Conservation (phyloP, 2,113 vertebrate genomes). For the Passer montanus region DNA sequence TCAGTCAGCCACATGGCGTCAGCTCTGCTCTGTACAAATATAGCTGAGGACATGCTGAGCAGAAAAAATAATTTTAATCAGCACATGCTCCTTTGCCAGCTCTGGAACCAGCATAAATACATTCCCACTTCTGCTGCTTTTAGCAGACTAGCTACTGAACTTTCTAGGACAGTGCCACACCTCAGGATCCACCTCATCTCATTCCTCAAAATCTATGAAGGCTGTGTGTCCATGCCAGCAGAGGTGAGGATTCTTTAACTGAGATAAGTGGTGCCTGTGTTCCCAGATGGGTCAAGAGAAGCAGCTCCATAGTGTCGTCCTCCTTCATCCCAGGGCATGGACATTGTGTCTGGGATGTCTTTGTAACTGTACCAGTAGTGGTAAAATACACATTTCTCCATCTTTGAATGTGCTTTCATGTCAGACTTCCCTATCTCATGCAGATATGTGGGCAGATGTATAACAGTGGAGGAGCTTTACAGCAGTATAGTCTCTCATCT, state of each 20-base stretch:
- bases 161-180: background rate
- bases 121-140: background rate
- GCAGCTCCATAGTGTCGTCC: background rate
- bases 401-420: fast-evolving
- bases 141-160: background rate
- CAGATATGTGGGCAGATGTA: fast-evolving
- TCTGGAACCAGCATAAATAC: background rate
- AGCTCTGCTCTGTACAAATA: conserved; percentile 44
- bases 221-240: background rate
- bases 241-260: background rate
- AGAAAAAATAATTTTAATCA: background rate
- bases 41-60: background rate
- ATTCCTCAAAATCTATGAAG: background rate
- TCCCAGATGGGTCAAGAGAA: background rate
- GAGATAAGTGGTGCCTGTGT: background rate
- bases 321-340: background rate
- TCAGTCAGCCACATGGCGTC: conserved; percentile 45
- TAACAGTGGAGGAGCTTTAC: background rate
- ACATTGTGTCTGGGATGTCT: background rate
- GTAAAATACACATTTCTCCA: background rate
- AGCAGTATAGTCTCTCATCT: background rate
- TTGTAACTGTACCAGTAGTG: background rate
- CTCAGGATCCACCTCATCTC: background rate
- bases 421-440: background rate
- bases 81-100: background rate